Base-by-base conservation (phyloP, 2,113 vertebrate species). In the Todiramphus saurophagus region DNA sequence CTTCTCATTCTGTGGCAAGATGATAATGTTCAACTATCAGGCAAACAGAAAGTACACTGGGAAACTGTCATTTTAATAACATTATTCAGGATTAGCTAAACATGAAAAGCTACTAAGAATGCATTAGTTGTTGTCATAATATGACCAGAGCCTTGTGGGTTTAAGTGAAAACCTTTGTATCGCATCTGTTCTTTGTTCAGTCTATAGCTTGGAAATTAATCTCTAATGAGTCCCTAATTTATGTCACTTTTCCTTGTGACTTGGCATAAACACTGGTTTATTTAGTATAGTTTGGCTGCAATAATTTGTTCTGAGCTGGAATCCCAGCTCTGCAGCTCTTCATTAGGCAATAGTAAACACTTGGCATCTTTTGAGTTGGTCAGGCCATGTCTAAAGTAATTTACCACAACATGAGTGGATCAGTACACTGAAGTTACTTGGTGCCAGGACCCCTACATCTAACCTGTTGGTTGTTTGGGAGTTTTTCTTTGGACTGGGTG, bases 261-360 rank as follows among this genome's bases (percentile, higher is more conserved):
- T 82, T 79, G 16, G 7, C 75, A 31, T 77, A 66, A 74, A 63
- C 59, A 50, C 37, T 92, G 73, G 73, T 96, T 87, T 93, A 31
- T 95, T 94, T 86, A 73, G 64, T 87, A 17, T 83, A 83, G 46
- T 62, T 94, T 51, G 75, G 58, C 68, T 90, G 24, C 73, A 83
- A 89, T 84, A 19, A 70, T 81, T 51, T 94, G 39, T 74, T 78
- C 4, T 85, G 64, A 56, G 50, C 82, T 91, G 48, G 48, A 87
- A 88, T 81, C 33, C n/a, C 59, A 83, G 59, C 50, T 86, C 87
- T 53, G 39, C 55, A 86, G n/a, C 86, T 92, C 46, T 88, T 90
- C 80, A 50, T 59, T 70, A 73, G 63, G 68, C 63, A 90, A 58
- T 41, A 82, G 69, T 51, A 84, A 94, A 80, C 89, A 75, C 30